Base-by-base conservation (phyloP, 2,888 invertebrate genomes). In the Oxyteleia sp. region DNA sequence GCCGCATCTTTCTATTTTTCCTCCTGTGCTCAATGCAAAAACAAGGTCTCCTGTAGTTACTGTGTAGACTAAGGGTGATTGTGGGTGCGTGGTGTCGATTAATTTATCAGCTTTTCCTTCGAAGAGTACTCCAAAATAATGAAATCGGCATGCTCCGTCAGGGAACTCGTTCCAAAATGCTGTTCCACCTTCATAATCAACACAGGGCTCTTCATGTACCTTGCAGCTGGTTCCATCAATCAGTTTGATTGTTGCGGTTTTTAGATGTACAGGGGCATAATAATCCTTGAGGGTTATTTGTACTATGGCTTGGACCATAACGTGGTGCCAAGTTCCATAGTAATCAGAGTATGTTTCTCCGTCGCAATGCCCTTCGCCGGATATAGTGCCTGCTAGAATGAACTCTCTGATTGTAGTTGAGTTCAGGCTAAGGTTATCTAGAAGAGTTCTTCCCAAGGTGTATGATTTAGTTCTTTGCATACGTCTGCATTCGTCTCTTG, bases 91-190 rank as follows among this genome's bases (percentile, higher is more conserved):
- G 2, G 45, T 59, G 1, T 23, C 29, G 41, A 63, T 78, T 4
- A 74, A 26, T 15, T 45, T 45, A 2, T 16, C 4, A 16, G 74
- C 80, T 11, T 11, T n/a, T 15, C 86, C 86, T 59, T 86, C 76
- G 38, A 83, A 84, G 5, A 86, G 29, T 16, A 82, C 51, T 10
- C 47, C 79, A 20, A 84, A 87, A 10, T 47, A 18, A 8, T 78
- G 11, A 4, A 81, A 79, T 15, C 64, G 59, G 35, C 82, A 78
- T 0, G 49, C 32, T 7, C 66, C 57, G 5, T 45, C n/a, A 1
- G 32, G 32, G 1, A 32, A 1, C 4, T 32, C 10, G 1, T 57
- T 43, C 72, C 76, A 80, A 51, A 59, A 85, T 1, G 81, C 41
- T 4, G 69, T 7, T 15, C 74, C 76, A 3, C 68, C 72, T 11